A percentile compares a stretch with the other conserved stretches of the same genome.
Evolutionary conservation across 2,888 invertebrate species (phyloP).

Genomic region (Aporophyla lueneburgensis): DNA sequence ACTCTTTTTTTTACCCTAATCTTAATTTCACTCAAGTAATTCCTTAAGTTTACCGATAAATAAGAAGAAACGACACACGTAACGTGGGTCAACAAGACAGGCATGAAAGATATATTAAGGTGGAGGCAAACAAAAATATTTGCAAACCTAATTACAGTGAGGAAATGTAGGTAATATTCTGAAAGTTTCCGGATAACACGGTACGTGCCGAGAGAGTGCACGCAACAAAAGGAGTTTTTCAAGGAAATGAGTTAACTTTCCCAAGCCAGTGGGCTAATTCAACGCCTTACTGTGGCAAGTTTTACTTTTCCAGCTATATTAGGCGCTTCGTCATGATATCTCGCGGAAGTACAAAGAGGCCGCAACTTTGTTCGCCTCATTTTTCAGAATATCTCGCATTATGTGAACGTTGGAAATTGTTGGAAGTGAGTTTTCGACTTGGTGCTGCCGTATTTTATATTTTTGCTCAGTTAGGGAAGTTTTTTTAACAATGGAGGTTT

Average conservation of each 20-base stretch:
- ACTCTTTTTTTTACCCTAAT: slow-evolving; percentile 25
- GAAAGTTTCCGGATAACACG: slow-evolving; percentile 78
- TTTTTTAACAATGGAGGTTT: slow-evolving; percentile 36
- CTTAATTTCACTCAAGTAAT: slow-evolving; percentile 58
- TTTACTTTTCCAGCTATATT: too few species aligned
- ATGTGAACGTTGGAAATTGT: too few species aligned
- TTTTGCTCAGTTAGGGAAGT: slow-evolving; percentile 18
- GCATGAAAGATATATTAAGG: slow-evolving; percentile 82
- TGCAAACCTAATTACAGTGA: slow-evolving; percentile 81
- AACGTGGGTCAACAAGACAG: slow-evolving; percentile 78
- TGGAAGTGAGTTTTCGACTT: too few species aligned
- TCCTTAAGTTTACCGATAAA: slow-evolving; percentile 64
- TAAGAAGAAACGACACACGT: slow-evolving; percentile 65
- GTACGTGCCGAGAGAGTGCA: slow-evolving; percentile 78
- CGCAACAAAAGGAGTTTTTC: slow-evolving; percentile 84
- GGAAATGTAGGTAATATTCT: slow-evolving; percentile 81
- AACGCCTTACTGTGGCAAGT: too few species aligned
- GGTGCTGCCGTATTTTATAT: too few species aligned
- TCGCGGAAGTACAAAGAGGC: too few species aligned
- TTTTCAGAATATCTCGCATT: too few species aligned
- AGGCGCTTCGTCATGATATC: too few species aligned
- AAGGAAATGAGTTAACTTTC: too few species aligned
- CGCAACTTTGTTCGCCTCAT: too few species aligned
- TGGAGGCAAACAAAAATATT: slow-evolving; percentile 81
- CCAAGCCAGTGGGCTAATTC: too few species aligned